A percentile compares a stretch with the other conserved stretches of the same genome.
Conservation (phyloP, 2,888 invertebrate genomes). For the Spisula subtruncata region DNA sequence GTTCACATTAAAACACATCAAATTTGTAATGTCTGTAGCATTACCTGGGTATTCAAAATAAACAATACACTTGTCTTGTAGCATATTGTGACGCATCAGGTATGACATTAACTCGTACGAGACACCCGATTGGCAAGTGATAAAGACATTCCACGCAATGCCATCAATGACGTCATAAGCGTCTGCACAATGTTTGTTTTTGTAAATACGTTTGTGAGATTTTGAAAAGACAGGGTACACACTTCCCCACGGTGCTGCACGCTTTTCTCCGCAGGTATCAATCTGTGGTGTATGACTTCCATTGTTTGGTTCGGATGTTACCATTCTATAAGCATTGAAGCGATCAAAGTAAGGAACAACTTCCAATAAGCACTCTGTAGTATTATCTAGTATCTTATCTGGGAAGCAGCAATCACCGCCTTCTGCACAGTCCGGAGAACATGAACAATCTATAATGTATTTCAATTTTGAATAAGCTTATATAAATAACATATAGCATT, state of each 20-base stretch:
- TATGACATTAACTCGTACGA: not conserved
- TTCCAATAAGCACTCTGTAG: not conserved
- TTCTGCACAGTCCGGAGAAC: not conserved
- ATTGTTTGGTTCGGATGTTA: not conserved
- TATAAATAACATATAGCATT: too few species aligned
- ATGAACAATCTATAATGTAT: not conserved
- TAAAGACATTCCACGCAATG: not conserved
- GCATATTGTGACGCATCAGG: not conserved
- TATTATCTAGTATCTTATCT: not conserved
- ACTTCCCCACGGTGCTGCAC: not conserved
- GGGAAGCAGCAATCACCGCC: not conserved
- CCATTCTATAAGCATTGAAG: not conserved
- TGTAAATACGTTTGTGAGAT: constrained; percentile 1
- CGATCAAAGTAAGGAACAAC: not conserved
- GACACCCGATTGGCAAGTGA: not conserved
- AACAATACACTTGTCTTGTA: not conserved
- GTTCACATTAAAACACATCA: not conserved
- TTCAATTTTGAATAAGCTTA: not conserved
- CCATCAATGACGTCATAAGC: not conserved
- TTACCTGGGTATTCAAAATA: not conserved
- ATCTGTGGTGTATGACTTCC: not conserved
- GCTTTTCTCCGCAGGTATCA: not conserved
- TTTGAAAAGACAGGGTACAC: not conserved
- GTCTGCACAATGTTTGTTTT: not conserved
- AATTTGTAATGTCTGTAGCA: not conserved